Conservation (phyloP, 2,113 vertebrate species). For the Chaetodon auriga region DNA sequence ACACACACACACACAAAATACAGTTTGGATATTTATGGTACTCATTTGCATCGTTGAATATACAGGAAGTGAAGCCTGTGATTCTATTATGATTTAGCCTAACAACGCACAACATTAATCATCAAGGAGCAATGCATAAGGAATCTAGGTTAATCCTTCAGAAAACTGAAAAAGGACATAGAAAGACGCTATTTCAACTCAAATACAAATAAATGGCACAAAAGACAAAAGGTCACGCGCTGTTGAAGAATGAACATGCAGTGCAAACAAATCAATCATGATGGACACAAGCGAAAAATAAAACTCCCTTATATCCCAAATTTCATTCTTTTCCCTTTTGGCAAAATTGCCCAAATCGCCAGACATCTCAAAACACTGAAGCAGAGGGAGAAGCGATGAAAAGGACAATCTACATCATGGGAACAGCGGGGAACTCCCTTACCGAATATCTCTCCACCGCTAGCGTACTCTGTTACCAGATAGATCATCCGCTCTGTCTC, state of each 20-base stretch:
- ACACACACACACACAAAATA: too few relatives aligned
- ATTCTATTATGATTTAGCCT: background rate
- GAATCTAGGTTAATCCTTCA: background rate
- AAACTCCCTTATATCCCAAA: background rate
- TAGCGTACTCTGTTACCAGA: constrained; percentile 98
- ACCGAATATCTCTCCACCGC: constrained; percentile 99
- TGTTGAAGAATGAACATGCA: background rate
- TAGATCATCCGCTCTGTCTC: constrained; percentile 99
- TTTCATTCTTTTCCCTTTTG: background rate
- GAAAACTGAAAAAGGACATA: background rate
- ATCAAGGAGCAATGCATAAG: background rate
- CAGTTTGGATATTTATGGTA: background rate
- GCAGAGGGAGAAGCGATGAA: background rate
- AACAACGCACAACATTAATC: background rate
- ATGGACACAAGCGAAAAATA: background rate
- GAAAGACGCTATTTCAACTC: too few relatives aligned
- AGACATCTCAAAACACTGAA: background rate
- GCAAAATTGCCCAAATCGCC: background rate
- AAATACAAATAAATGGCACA: background rate
- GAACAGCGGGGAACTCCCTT: constrained; percentile 73
- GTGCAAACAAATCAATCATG: background rate
- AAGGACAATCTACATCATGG: background rate
- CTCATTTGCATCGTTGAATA: background rate
- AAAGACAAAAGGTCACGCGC: background rate
- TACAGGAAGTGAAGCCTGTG: background rate